Conservation (phyloP, 2,797 vertebrate species). For the Hippocampus kuda region DNA sequence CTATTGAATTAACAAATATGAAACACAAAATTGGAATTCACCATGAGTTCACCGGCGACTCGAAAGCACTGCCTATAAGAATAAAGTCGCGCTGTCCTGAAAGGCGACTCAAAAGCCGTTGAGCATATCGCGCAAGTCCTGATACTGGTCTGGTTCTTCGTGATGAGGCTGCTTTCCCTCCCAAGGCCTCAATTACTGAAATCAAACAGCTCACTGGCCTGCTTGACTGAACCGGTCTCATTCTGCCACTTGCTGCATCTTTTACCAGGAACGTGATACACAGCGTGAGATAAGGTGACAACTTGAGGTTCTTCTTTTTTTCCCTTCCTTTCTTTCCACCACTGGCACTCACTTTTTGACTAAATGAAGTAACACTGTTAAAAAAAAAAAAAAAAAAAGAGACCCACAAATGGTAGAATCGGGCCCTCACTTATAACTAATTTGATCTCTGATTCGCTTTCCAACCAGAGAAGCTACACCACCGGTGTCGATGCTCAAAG, state of each 20-base stretch:
- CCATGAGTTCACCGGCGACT: background rate
- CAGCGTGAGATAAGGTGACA: slow-evolving; percentile 48
- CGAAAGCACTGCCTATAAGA: background rate
- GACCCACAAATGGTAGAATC: too few species aligned
- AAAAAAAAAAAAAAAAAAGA: too few species aligned
- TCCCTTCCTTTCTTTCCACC: background rate
- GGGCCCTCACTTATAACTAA: too few species aligned
- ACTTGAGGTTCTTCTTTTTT: slow-evolving; percentile 10
- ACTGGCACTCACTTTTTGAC: background rate
- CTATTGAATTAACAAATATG: background rate
- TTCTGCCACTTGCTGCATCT: slow-evolving; percentile 54
- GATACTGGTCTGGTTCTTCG: background rate
- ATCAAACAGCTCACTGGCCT: slow-evolving; percentile 40
- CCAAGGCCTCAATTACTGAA: slow-evolving; percentile 32
- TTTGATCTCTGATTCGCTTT: too few species aligned
- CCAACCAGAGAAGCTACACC: background rate
- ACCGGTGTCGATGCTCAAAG: background rate
- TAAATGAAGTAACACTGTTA: too few species aligned
- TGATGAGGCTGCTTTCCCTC: slow-evolving; percentile 13
- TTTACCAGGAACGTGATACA: slow-evolving; percentile 43
- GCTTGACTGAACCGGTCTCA: slow-evolving; percentile 43
- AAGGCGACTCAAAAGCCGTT: background rate
- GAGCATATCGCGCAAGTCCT: background rate
- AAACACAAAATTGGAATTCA: background rate
- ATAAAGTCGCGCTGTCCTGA: background rate